These are phyloP conservation scores for Cyprinella venusta DNA, from an alignment of 2,797 vertebrate genomes.

Conservation along the genomic window DNA sequence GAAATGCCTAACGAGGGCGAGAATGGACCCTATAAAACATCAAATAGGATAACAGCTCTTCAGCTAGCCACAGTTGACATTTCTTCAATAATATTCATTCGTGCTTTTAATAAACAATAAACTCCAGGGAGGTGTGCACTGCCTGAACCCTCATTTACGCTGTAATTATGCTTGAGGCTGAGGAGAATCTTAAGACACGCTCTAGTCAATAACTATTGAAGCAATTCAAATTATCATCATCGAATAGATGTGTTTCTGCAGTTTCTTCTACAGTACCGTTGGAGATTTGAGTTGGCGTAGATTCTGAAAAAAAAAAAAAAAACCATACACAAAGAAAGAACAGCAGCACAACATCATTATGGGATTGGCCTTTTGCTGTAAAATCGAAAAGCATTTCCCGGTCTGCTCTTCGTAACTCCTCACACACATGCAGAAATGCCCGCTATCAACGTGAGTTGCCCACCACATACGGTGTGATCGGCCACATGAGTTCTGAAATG, in stretches of 20 bases:
- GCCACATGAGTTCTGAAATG: constrained; percentile 22
- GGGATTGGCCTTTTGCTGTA: constrained; percentile 2
- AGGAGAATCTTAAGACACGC: constrained; percentile 47
- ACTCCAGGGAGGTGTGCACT: constrained; percentile 43
- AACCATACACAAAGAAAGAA: constrained; percentile 41
- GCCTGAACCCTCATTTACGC: constrained; percentile 50
- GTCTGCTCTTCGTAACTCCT: neutral
- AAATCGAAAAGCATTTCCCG: neutral
- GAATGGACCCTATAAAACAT: constrained; percentile 45
- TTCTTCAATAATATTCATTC: constrained; percentile 58
- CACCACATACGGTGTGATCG: constrained; percentile 34
- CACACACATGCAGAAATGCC: constrained; percentile 32
- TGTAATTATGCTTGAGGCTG: constrained; percentile 52
- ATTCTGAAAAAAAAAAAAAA: neutral
- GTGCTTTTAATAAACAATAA: constrained; percentile 58
- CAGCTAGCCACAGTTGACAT: constrained; percentile 52
- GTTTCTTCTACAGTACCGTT: neutral
- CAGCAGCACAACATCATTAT: constrained; percentile 9
- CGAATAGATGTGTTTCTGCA: neutral
- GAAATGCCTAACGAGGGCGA: constrained; percentile 54
- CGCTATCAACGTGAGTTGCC: constrained; percentile 39
- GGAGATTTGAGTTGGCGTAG: neutral
- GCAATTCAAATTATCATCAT: constrained; percentile 36
- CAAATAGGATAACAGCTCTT: constrained; percentile 53
- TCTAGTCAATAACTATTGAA: constrained; percentile 50